These are phyloP conservation scores for Clusia tigrina DNA, from an alignment of 2,888 invertebrate species.

Conservation along the genomic window DNA sequence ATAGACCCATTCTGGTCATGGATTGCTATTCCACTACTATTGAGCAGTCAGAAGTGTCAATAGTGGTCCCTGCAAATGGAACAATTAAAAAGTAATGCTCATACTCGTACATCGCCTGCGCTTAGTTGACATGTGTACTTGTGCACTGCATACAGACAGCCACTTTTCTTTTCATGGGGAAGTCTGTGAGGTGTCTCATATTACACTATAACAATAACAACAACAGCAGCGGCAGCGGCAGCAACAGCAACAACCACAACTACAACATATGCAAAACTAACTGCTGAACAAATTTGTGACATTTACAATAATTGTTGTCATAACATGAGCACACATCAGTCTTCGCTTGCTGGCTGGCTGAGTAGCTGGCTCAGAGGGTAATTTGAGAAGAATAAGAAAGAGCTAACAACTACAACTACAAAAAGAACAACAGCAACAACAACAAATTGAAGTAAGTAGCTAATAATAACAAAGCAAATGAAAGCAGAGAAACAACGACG, in stretches of 20 bases:
- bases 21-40: no score
- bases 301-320: constrained; percentile 48
- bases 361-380: neutral
- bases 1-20: no score
- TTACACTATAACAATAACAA: constrained; percentile 16
- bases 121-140: no score
- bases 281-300: constrained; percentile 46
- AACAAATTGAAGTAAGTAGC: constrained; percentile 41
- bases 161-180: no score
- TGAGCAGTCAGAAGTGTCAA: no score
- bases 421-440: constrained; percentile 26
- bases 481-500: constrained; percentile 6
- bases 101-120: no score
- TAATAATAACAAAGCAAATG: constrained; percentile 28
- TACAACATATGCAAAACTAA: constrained; percentile 36
- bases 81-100: no score
- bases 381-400: constrained; percentile 15
- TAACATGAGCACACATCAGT: constrained; percentile 40
- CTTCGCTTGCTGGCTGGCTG: neutral
- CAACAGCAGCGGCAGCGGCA: constrained; percentile 12
- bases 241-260: constrained; percentile 21
- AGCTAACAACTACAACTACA: constrained; percentile 25
- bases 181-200: neutral
- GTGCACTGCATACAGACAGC: no score
- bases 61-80: no score